Evolutionary conservation across 2,888 invertebrate species (phyloP).

Genomic region (Coleophora flavipennella): DNA sequence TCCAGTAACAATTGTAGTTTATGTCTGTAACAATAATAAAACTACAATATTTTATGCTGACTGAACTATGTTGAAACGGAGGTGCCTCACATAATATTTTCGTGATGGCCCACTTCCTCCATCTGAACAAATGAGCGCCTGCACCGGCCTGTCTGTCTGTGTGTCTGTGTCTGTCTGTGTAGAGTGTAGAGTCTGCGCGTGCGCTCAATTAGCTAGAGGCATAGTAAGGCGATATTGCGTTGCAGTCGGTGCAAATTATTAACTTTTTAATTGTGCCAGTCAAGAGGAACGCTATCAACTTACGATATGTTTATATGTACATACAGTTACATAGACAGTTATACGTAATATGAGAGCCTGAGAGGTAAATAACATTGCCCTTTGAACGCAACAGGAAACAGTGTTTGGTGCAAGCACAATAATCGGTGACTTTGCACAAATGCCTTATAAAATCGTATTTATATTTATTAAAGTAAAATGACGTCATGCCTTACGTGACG

Average conservation of each 20-base stretch:
- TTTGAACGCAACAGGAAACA: not conserved
- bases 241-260: slow-evolving; percentile 7
- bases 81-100: too few species aligned
- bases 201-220: slow-evolving; percentile 7
- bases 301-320: not conserved
- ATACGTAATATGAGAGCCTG: too few species aligned
- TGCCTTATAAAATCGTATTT: slow-evolving; percentile 17
- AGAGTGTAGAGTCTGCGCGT: too few species aligned
- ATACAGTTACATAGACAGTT: not conserved
- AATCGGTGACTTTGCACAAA: not conserved
- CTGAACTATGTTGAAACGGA: too few species aligned
- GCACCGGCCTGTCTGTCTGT: too few species aligned
- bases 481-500: slow-evolving; percentile 30
- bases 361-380: not conserved
- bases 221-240: slow-evolving; percentile 10
- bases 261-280: slow-evolving; percentile 8
- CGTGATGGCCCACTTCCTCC: too few species aligned
- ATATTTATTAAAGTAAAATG: slow-evolving; percentile 32
- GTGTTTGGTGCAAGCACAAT: not conserved
- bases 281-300: slow-evolving; percentile 3
- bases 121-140: too few species aligned
- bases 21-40: too few species aligned
- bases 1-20: too few species aligned
- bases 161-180: too few species aligned
- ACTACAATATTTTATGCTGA: too few species aligned